Evolutionary conservation across 2,797 vertebrate genomes (phyloP), one percentile per base, ranked within the genome.

Genomic region (Ctenosaura bakeri): DNA sequence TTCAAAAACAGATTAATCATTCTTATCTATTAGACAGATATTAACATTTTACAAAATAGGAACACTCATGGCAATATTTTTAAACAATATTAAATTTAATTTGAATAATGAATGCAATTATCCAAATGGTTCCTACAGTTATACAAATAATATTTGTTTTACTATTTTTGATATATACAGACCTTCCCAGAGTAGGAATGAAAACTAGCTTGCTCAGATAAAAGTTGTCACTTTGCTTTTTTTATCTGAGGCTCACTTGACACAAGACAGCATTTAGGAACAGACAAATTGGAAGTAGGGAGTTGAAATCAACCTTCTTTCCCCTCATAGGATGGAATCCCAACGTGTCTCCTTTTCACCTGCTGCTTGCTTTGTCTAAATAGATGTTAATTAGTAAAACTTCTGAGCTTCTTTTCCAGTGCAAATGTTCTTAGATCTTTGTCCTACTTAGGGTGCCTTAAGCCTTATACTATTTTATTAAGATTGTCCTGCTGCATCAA

Each of bases 351-450:
- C 16, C 81, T 93, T 93, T 88, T 35, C 42, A 93, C 42, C 46
- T 29, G 86, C 2, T 7, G 10, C 84, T 92, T 95, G 16, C 4
- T 88, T 71, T 93, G 29, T 62, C 76, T 86, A 46, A 85, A 29
- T 87, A 80, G 46, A 93, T 92, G 35, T 66, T 95, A 93, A 93
- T 96, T 94, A 93, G 32, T 62, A 89, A 95, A 92, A 92, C 69
- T 79, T 69, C 56, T 92, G 22, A 90, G 81, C 59, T 84, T 89
- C 12, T 93, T 35, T 84, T 12, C n/a, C 71, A 90, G 14, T 54
- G 9, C 92, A 90, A 96, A 94, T 69, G 84, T 18, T 85, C 84
- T 95, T 86, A 92, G 69, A 93, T 89, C 46, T 93, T 95, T 88
- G 24, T 0, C 88, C n/a, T 26, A 82, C 88, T 95, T 93, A 91